phyloP scores from a whole-genome alignment of 2,888 invertebrate species.

The Aspidapion aeneum region DNA sequence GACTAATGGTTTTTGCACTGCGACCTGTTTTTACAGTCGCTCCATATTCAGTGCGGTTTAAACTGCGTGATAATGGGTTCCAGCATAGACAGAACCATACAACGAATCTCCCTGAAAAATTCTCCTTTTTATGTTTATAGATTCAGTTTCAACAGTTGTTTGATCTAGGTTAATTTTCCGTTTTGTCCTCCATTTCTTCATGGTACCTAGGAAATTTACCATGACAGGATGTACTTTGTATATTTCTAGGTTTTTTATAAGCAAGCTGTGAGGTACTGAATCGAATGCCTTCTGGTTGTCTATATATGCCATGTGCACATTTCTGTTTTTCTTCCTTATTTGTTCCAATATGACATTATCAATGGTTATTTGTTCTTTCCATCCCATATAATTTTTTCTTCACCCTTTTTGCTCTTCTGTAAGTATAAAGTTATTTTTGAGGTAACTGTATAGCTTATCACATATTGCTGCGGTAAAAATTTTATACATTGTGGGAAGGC shows the following conservation, averaged over 20 bases:
- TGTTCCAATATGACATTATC: not conserved
- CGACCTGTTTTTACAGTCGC: not conserved
- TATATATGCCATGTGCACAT: not conserved
- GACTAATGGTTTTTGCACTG: not conserved
- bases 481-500: constrained; percentile 7
- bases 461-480: not conserved
- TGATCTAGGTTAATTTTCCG: no score
- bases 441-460: not conserved
- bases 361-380: constrained; percentile 2
- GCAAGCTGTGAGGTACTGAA: not conserved
- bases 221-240: not conserved
- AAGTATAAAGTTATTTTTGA: not conserved
- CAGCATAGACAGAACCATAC: not conserved
- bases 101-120: constrained; percentile 4
- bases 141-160: no score
- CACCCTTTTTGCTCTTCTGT: constrained; percentile 7
- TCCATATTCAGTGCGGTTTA: constrained; percentile 2
- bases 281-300: constrained; percentile 4
- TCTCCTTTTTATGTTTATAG: not conserved
- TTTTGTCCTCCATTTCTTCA: no score
- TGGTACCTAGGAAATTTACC: no score
- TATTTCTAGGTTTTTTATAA: not conserved
- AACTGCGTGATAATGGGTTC: not conserved
- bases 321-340: not conserved
- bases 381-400: not conserved